Conservation (phyloP, 2,888 invertebrate genomes). For the Malacosoma neustria region DNA sequence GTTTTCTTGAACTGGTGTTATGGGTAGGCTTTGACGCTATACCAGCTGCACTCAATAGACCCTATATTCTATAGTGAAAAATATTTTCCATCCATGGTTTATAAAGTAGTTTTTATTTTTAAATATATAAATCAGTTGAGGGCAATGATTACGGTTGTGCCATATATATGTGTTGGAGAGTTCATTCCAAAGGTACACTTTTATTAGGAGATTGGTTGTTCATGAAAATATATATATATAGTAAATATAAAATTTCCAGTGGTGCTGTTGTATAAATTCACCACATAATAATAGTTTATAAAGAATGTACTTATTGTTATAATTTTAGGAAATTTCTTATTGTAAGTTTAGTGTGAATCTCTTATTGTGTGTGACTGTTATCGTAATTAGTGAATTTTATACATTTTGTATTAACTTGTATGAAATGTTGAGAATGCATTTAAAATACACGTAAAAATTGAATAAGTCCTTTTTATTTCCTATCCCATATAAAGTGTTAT, state of each 20-base stretch:
- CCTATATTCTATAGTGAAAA: too few species aligned
- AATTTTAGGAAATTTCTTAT: slow-evolving; percentile 27
- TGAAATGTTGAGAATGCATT: slow-evolving; percentile 71
- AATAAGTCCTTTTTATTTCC: slow-evolving; percentile 30
- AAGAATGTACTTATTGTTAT: slow-evolving; percentile 22
- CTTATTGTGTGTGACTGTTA: slow-evolving; percentile 37
- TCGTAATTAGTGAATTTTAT: slow-evolving; percentile 50
- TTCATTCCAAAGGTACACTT: too few species aligned
- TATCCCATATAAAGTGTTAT: slow-evolving; percentile 5
- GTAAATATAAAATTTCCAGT: slow-evolving; percentile 16
- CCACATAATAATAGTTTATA: slow-evolving; percentile 12
- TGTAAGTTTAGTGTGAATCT: slow-evolving; percentile 45
- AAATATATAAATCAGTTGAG: too few species aligned
- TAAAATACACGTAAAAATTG: slow-evolving; percentile 56
- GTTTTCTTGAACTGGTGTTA: too few species aligned
- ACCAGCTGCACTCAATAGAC: too few species aligned
- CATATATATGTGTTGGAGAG: too few species aligned
- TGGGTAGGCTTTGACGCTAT: too few species aligned
- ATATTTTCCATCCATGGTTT: too few species aligned
- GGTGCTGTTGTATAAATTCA: slow-evolving; percentile 22
- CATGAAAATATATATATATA: too few species aligned
- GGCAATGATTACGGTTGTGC: too few species aligned
- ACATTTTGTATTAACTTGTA: slow-evolving; percentile 70
- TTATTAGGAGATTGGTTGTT: too few species aligned
- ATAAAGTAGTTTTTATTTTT: too few species aligned